These are phyloP conservation scores for Antedon mediterranea DNA, from an alignment of 53 echinoderm and acorn worm genomes.

Conservation along the genomic window DNA sequence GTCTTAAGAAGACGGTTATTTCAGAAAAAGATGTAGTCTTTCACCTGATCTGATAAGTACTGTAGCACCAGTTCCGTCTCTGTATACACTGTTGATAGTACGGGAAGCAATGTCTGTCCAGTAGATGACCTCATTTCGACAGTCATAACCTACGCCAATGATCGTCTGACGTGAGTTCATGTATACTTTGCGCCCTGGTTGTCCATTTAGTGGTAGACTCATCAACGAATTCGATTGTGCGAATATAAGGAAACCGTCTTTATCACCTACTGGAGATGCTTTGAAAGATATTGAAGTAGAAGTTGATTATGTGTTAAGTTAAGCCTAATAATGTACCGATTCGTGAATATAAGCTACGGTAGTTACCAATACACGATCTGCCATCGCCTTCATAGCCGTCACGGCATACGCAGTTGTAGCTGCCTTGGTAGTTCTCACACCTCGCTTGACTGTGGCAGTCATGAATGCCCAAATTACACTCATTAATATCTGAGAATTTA, in stretches of 20 bases:
- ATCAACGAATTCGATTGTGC: conserved; percentile 78
- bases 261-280: background rate
- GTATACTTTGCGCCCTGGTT: conserved; percentile 45
- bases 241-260: conserved; percentile 50
- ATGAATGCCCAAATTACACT: conserved; percentile 32
- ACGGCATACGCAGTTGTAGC: conserved; percentile 25
- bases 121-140: conserved; percentile 49
- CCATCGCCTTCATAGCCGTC: conserved; percentile 25
- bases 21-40: too few relatives aligned
- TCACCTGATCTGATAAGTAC: conserved; percentile 42
- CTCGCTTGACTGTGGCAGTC: background rate
- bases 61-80: conserved; percentile 45
- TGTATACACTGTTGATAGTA: conserved; percentile 50
- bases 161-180: conserved; percentile 67
- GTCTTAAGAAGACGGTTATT: too few relatives aligned
- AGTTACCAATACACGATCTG: conserved; percentile 20
- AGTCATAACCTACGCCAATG: conserved; percentile 74
- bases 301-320: background rate
- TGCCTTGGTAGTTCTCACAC: background rate
- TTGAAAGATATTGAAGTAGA: background rate
- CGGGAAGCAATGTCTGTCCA: conserved; percentile 61
- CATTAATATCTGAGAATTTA: conserved; percentile 48
- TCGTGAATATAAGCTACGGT: background rate
- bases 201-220: conserved; percentile 40
- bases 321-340: too few relatives aligned